Evolutionary conservation across 2,113 vertebrate genomes (phyloP), one percentile per base, ranked within the genome.

Genomic region (Tyto alba): DNA sequence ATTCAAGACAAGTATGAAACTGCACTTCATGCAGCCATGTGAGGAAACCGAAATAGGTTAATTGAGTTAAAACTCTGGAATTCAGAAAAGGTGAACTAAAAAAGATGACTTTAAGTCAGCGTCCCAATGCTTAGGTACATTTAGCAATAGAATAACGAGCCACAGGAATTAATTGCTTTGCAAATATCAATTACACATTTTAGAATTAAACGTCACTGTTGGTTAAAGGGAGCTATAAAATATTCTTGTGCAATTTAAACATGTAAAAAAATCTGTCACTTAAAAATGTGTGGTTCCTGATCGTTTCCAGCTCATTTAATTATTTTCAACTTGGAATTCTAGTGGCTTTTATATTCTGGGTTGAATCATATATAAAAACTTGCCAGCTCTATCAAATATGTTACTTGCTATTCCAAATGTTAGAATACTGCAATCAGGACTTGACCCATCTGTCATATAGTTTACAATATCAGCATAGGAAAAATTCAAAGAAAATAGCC

Each of bases 341-440:
- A 95, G 67, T 98, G 97, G 98, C 97, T 98, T 98, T 98, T 98
- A 98, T 98, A 98, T 98, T 98, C 98, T 98, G 97, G 98, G 97
- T 98, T 98, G 98, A 98, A 98, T 98, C 98, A 98, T 98, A 98
- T 98, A 98, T 98, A 98, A 98, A 98, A 98, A 98, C 98, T 98
- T 98, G 98, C 98, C 98, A 98, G 98, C 98, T 98, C 96, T 98
- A 98, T 98, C 98, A 98, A 98, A 98, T 98, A 98, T 98, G 98
- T 98, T 98, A 97, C 98, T 98, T 98, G 98, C 98, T 98, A 97
- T 98, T 98, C 98, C 98, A 98, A 98, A 98, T 98, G 98, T 98
- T 98, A 98, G 97, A 98, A 97, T 98, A 98, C 97, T 95, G 96
- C 97, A 98, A 98, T 98, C 98, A 98, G 98, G 97, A 98, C 98